Evolutionary conservation across 2,113 vertebrate species (phyloP).

Genomic region (Neogobius melanostomus): DNA sequence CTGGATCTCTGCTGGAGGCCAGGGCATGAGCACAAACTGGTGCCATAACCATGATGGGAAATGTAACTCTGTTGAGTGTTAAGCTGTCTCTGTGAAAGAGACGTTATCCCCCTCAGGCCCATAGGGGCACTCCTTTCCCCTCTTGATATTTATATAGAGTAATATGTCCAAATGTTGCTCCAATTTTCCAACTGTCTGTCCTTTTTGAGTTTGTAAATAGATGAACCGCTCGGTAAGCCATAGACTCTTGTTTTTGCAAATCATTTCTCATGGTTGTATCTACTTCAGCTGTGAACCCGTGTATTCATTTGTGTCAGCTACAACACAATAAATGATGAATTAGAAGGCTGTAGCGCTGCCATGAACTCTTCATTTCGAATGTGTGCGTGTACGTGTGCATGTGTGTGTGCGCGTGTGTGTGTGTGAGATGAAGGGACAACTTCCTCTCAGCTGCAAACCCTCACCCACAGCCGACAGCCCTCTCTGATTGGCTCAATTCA

Average conservation of each 20-base stretch:
- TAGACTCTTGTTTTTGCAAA: conserved; percentile 69
- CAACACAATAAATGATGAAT: conserved; percentile 77
- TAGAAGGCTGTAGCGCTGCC: conserved; percentile 50
- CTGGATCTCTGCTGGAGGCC: conserved; percentile 79
- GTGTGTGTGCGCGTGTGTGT: background rate
- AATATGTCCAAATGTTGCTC: conserved; percentile 59
- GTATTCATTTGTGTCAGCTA: conserved; percentile 70
- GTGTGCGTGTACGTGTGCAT: too few species aligned
- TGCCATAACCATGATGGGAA: conserved; percentile 74
- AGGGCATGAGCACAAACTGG: conserved; percentile 76
- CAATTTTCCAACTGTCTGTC: conserved; percentile 64
- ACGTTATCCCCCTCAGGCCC: conserved; percentile 71
- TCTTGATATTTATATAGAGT: conserved; percentile 76
- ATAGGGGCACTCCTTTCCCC: conserved; percentile 57
- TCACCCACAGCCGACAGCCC: too few species aligned
- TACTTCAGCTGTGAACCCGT: conserved; percentile 59
- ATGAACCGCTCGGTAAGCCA: conserved; percentile 75
- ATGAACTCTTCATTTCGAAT: conserved; percentile 19
- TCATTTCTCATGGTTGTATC: conserved; percentile 67
- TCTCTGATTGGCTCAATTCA: background rate
- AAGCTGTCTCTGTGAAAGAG: conserved; percentile 79
- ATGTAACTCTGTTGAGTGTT: conserved; percentile 78
- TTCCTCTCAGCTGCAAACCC: background rate
- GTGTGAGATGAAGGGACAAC: background rate
- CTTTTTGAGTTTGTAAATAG: conserved; percentile 71